A percentile compares a stretch with the other conserved stretches of the same genome.
These are phyloP conservation scores for Gryllus bimaculatus DNA, from an alignment of 1,140 invertebrate genomes.

Conservation along the genomic window DNA sequence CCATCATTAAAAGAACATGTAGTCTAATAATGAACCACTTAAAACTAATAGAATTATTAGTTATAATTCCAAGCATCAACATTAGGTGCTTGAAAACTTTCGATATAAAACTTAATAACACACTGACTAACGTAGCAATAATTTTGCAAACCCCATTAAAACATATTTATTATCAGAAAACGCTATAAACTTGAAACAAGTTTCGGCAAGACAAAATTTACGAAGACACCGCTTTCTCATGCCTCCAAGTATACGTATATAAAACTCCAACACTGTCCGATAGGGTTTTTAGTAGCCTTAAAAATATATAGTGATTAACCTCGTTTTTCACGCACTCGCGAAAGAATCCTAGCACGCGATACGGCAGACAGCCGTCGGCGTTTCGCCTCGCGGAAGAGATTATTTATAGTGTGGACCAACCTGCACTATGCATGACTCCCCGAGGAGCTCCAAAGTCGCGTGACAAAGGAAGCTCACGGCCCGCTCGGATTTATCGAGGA, in stretches of 20 bases:
- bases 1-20: no score
- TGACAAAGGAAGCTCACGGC: neutral
- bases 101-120: no score
- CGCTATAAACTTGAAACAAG: neutral
- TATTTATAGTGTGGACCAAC: neutral
- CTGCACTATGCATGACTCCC: neutral
- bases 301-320: neutral
- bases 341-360: neutral
- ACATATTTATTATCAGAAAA: no score
- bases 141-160: no score
- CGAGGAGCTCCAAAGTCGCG: neutral
- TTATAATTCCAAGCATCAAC: no score
- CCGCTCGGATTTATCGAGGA: neutral
- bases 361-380: neutral
- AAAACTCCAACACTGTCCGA: neutral
- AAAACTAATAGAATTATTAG: no score
- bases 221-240: neutral
- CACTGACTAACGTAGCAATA: no score
- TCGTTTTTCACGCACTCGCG: neutral
- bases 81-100: no score
- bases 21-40: no score
- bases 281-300: neutral
- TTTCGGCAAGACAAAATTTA: neutral
- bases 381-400: neutral
- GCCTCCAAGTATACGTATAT: neutral